Evolutionary conservation across 2,888 invertebrate species (phyloP), one percentile per base, ranked within the genome.

Genomic region (Papilio demoleus): DNA sequence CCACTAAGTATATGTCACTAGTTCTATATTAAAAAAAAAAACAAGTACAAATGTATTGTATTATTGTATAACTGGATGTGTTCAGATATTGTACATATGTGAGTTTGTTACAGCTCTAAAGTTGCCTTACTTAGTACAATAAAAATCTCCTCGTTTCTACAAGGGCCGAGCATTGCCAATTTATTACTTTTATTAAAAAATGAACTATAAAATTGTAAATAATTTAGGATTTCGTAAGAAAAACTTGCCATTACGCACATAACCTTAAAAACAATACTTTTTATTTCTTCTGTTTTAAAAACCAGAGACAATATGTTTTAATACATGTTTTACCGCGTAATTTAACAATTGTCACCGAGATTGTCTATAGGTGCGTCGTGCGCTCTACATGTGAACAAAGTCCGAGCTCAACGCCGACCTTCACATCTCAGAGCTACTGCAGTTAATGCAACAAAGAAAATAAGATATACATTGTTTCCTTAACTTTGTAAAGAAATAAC

Each of bases 61-160:
- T n/a, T n/a, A n/a, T 79, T 80, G 79, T 77, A 79, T 79, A 79
- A 72, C 70, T 68, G 72, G 75, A 73, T 79, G 84, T 84, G 84
- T 86, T 85, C 84, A 84, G 80, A 81, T 74, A 73, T 45, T 84
- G 82, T 85, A 83, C 73, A 82, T 85, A 58, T 14, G n/a, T n/a
- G n/a, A n/a, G n/a, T n/a, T 27, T 72, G 60, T 73, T 63, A 71
- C 72, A 72, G 66, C 65, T 70, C 65, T 75, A 70, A 71, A 69
- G 59, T 74, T 77, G 80, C 79, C 79, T 80, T 79, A 78, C 68
- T 67, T 73, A 70, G 71, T 71, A 45, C 42, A 45, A 19, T 45
- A 45, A 45, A 19, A 2, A 19, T 19, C 42, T 17, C 42, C 42
- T 45, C 19, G 17, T 45, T 36, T 17, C 34, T 36, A 65, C 45